These are phyloP conservation scores for Rhagoletis zephyria DNA, from an alignment of 1,140 invertebrate species.

Conservation along the genomic window DNA sequence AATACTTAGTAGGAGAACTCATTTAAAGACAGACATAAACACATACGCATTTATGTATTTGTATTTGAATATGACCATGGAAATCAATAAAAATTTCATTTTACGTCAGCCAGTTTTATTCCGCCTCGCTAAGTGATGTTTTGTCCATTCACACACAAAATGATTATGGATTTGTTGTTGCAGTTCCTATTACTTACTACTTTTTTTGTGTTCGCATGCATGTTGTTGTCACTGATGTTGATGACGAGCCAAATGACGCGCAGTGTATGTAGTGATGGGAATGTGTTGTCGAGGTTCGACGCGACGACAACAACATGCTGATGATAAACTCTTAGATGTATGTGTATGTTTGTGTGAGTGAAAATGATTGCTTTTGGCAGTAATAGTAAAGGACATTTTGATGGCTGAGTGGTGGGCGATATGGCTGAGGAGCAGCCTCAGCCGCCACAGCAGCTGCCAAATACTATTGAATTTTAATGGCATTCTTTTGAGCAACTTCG, in stretches of 20 bases:
- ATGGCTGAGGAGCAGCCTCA: not conserved
- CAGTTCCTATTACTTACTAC: not conserved
- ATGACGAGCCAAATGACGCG: conserved; percentile 42
- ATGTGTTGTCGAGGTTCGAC: not conserved
- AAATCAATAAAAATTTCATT: conserved; percentile 70
- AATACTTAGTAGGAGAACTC: not conserved
- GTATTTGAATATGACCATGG: conserved; percentile 49
- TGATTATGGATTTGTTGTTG: not conserved
- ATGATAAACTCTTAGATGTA: not conserved
- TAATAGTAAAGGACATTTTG: conserved; percentile 17
- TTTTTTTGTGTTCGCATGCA: not conserved
- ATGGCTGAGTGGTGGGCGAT: not conserved
- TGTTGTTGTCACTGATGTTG: conserved; percentile 5
- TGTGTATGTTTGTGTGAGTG: not conserved
- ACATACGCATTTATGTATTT: not conserved
- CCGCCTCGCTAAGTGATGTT: not conserved
- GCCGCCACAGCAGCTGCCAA: conserved; percentile 28
- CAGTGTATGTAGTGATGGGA: not conserved
- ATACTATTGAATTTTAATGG: conserved; percentile 22
- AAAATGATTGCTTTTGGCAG: conserved; percentile 38
- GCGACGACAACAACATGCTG: not conserved
- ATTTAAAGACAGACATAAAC: not conserved
- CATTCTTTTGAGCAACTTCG: not conserved
- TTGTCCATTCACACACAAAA: not conserved
- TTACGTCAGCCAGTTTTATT: conserved; percentile 64